Base-by-base conservation (phyloP, 2,113 vertebrate species). In the Desmodus rotundus region DNA sequence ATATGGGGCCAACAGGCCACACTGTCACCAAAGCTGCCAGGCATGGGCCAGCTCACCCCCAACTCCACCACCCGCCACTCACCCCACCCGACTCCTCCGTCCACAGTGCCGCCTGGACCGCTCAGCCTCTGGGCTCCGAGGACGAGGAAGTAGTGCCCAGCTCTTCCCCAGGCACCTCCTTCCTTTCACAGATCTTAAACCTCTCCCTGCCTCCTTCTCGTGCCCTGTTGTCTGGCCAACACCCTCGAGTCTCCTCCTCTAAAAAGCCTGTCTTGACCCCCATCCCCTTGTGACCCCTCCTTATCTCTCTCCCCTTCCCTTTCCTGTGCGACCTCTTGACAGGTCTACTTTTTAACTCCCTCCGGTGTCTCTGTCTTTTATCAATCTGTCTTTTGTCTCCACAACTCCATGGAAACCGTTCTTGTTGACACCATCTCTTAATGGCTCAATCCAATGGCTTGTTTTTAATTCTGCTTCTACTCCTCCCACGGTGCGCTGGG, bases 221-320 rank as follows among this genome's bases (percentile, higher is more conserved):
- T 36, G 6, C n/a, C 68, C 9, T 54, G 26, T 77, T 76, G 20
- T 13, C 28, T 31, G 12, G 19, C 58, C n/a, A 33, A 61, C 5
- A 33, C 31, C 12, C 43, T 61, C 61, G 50, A 56, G 83, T 12
- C 22, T 61, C 50, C 17, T 76, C 31, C 28, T 10, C 41, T 87
- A 28, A 87, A 72, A 68, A 45, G 28, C 6, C 73, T 13, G 5
- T 22, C 28, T 70, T 26, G 43, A 36, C 19, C 2, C 12, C 1
- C 13, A 14, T 1, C 52, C n/a, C 10, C 41, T 24, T 4, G 14
- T 16, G 24, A 1, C 24, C 28, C 45, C 41, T 65, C n/a, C 77
- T 85, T 31, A 28, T 76, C 41, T 22, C 58, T 78, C 58, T 83
- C 52, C 72, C 45, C 41, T 95, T 82, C 61, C 54, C 47, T 93